Evolutionary conservation across 1,140 invertebrate species (phyloP), one percentile per base, ranked within the genome.

Genomic region (Pinna nobilis): DNA sequence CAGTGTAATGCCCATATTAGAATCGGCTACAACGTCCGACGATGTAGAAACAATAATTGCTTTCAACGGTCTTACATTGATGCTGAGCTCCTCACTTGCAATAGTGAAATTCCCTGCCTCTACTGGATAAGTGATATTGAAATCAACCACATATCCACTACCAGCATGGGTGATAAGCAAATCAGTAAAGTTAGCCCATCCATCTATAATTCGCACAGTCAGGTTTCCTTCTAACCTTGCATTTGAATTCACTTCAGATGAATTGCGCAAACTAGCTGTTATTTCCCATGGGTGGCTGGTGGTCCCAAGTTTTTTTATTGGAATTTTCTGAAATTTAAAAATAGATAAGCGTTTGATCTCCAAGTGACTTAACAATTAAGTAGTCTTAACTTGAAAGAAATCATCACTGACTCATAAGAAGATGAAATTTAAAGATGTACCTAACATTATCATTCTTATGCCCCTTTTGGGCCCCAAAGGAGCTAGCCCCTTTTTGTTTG

Each of bases 91-190:
- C 2, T 66, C 49, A 15, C 64, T 37, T 1, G 70, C 32, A 11
- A 78, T 44, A 18, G 76, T 71, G 33, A 79, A 76, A 68, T 82
- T 81, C 32, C 67, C 66, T 1, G 79, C 81, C 28, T 77, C 79
- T 0, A 64, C 30, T 20, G 83, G 83, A 5, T 53, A 70, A 7
- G 70, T 71, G 32, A 84, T 70, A 15, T 63, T 78, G 53, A 84
- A 84, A 25, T 77, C 68, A 0, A 84, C 20, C 28, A n/a, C 59
- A 41, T 18, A 69, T 23, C 72, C 72, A 53, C 35, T 28, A 28
- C 78, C 78, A 13, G 33, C 51, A 50, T 79, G 78, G 9, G 60
- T 53, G 1, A 79, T 61, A 11, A n/a, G 30, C 1, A 79, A 37
- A n/a, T 67, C 70, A 0, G 66, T 70, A 44, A 79, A 79, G 35